These are phyloP conservation scores for Pterophyllum scalare DNA, from an alignment of 2,113 vertebrate genomes.

Conservation along the genomic window DNA sequence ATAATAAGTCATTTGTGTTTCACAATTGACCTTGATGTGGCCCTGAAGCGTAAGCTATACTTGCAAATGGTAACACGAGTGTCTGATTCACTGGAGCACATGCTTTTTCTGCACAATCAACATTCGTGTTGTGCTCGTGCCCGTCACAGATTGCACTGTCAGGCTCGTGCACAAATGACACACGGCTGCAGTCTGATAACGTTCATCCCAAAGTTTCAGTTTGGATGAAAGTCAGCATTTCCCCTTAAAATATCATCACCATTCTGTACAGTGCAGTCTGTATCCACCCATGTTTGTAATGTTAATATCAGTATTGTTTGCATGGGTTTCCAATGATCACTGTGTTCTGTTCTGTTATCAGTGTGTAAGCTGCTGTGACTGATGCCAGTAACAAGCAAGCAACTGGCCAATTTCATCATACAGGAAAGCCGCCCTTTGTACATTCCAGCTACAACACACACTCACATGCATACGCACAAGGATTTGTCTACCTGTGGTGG, in stretches of 20 bases:
- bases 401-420: conserved; percentile 42
- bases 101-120: conserved; percentile 4
- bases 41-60: not conserved
- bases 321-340: not conserved
- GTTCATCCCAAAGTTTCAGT: not conserved
- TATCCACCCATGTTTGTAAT: not conserved
- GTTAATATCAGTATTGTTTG: not conserved
- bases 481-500: conserved; percentile 24
- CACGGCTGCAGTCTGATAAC: not conserved
- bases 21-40: not conserved
- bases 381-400: conserved; percentile 21
- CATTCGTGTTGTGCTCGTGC: not conserved
- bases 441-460: conserved; percentile 24
- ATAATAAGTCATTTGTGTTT: not conserved
- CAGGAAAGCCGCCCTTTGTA: conserved; percentile 10
- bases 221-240: not conserved
- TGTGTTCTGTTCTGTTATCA: conserved; percentile 27
- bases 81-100: not conserved
- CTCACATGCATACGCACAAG: not conserved
- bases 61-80: not conserved
- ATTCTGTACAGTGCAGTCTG: conserved; percentile 1
- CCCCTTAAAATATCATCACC: not conserved
- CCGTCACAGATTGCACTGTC: not conserved
- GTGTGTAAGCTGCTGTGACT: conserved; percentile 21
- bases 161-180: not conserved